Conservation (phyloP, 2,797 vertebrate genomes). For the Eremophila alpestris region DNA sequence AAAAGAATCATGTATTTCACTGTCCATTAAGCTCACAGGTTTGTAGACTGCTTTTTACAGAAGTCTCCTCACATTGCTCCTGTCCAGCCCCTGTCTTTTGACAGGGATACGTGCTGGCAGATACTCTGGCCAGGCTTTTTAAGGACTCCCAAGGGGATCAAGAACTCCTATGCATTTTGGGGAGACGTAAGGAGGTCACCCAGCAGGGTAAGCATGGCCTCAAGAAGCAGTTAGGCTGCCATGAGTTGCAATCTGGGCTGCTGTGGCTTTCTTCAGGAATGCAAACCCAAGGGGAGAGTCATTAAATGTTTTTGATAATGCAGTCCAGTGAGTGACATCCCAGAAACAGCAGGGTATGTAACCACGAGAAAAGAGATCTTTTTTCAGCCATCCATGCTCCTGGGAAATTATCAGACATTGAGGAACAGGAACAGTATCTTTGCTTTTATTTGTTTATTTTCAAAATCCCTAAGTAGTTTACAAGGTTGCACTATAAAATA, state of each 20-base stretch:
- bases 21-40: not conserved
- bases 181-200: fast-evolving
- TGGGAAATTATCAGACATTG: not conserved
- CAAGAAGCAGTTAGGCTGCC: not conserved
- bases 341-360: not conserved
- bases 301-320: not conserved
- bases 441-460: slow-evolving; percentile 1
- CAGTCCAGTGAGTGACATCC: not conserved
- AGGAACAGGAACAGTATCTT: not conserved
- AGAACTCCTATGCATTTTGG: not conserved
- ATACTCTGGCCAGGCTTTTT: not conserved
- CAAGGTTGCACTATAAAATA: slow-evolving; percentile 28
- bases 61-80: not conserved
- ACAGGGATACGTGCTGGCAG: fast-evolving
- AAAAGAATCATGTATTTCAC: not conserved
- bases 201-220: not conserved
- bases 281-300: not conserved
- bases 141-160: not conserved
- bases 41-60: not conserved
- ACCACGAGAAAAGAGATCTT: not conserved
- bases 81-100: not conserved
- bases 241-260: not conserved
- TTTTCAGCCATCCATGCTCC: not conserved
- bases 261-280: slow-evolving; percentile 2
- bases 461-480: slow-evolving; percentile 26